Conservation (phyloP, 2,888 invertebrate genomes). For the Cactoblastis cactorum region DNA sequence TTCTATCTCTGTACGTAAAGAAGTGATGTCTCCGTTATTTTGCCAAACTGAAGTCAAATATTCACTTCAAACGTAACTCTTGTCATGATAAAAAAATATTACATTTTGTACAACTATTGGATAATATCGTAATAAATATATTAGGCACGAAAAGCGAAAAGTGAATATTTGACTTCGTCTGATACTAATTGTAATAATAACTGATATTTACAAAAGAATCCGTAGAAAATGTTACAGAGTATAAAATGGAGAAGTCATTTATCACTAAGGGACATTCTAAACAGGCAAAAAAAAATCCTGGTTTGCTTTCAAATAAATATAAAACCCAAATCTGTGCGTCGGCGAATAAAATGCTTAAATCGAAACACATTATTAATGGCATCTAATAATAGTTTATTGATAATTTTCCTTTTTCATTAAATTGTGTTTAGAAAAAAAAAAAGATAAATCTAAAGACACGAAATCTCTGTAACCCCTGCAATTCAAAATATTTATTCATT, state of each 20-base stretch:
- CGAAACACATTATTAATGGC: too few species aligned
- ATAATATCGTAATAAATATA: not conserved
- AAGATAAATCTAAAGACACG: not conserved
- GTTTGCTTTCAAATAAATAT: too few species aligned
- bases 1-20: too few species aligned
- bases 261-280: too few species aligned
- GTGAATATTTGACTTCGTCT: not conserved
- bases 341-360: too few species aligned
- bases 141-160: not conserved
- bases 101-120: not conserved
- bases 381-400: too few species aligned
- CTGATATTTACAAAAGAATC: not conserved
- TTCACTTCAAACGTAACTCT: not conserved
- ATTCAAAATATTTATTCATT: not conserved
- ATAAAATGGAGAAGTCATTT: not conserved
- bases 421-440: too few species aligned
- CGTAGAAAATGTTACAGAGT: not conserved
- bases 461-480: not conserved
- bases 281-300: too few species aligned
- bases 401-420: too few species aligned
- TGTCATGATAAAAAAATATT: slow-evolving; percentile 5
- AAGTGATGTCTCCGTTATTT: not conserved
- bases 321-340: too few species aligned
- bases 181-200: not conserved
- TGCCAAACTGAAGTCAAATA: not conserved